Percentiles rank a stretch among this genome's conserved stretches.
Evolutionary conservation across 2,888 invertebrate species (phyloP).

Genomic region (Exephanes ischioxanthus): DNA sequence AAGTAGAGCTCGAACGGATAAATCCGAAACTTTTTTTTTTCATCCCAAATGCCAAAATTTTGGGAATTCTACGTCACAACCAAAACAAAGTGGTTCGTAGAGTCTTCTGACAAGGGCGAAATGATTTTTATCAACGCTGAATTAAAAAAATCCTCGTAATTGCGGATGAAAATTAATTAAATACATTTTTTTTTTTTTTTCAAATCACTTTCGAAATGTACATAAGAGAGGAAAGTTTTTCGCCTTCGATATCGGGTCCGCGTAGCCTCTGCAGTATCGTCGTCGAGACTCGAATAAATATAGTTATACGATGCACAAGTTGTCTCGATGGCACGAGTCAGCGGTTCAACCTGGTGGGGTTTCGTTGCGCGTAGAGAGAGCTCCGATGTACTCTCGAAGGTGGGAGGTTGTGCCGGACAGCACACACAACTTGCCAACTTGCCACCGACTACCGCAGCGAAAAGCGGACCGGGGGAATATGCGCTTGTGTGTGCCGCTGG

Average conservation of each 20-base stretch:
- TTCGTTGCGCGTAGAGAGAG: constrained; percentile 26
- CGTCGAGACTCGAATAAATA: constrained; percentile 2
- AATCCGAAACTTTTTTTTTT: neutral
- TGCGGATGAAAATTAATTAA: neutral
- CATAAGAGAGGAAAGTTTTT: neutral
- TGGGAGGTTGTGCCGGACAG: constrained; percentile 50
- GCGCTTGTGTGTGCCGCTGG: constrained; percentile 63
- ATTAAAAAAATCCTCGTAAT: neutral
- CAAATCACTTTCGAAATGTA: neutral
- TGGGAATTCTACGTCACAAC: neutral
- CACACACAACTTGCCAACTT: constrained; percentile 63
- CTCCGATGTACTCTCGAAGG: constrained; percentile 18
- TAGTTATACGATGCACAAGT: constrained; percentile 37
- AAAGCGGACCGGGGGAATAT: constrained; percentile 74
- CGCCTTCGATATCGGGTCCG: neutral
- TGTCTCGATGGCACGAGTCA: constrained; percentile 77
- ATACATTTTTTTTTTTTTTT: neutral
- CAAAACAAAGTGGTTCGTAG: neutral
- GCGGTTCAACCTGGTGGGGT: constrained; percentile 68
- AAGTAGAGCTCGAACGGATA: neutral
- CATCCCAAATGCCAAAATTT: neutral
- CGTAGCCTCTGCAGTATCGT: neutral
- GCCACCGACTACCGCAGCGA: constrained; percentile 53
- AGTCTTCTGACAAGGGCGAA: too few relatives aligned
- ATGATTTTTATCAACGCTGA: too few relatives aligned